These are phyloP conservation scores for Clanis bilineata DNA, from an alignment of 2,888 invertebrate species.

Conservation along the genomic window DNA sequence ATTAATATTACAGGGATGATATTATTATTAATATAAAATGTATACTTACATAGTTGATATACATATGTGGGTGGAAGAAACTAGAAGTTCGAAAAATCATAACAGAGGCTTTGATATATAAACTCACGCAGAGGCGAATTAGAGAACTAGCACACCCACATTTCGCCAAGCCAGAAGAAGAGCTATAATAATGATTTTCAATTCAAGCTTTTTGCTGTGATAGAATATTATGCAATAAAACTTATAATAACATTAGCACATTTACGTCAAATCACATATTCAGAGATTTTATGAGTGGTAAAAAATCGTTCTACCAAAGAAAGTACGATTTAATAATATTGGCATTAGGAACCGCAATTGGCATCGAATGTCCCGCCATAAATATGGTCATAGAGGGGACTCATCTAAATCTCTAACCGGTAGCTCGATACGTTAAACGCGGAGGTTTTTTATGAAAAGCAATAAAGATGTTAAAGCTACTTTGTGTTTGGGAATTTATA, in stretches of 20 bases:
- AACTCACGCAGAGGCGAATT: too few relatives aligned
- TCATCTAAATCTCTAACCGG: constrained; percentile 58
- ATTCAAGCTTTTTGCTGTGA: neutral
- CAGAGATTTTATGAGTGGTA: neutral
- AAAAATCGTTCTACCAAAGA: neutral
- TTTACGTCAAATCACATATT: neutral
- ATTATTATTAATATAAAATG: too few relatives aligned
- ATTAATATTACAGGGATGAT: too few relatives aligned
- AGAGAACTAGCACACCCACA: too few relatives aligned
- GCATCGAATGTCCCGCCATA: neutral
- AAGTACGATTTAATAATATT: neutral
- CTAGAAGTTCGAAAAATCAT: too few relatives aligned
- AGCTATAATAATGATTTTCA: neutral
- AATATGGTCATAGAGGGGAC: constrained; percentile 38
- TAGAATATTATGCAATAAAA: neutral
- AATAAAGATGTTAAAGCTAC: constrained; percentile 80
- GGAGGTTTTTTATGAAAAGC: constrained; percentile 76
- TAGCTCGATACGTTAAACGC: constrained; percentile 67
- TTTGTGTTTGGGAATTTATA: constrained; percentile 81
- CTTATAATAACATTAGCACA: neutral
- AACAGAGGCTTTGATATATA: too few relatives aligned
- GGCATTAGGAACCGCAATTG: neutral
- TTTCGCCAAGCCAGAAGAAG: too few relatives aligned
- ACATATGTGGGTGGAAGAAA: too few relatives aligned
- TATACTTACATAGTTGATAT: too few relatives aligned